Evolutionary conservation across 2,888 invertebrate genomes (phyloP), one percentile per base, ranked within the genome.

Genomic region (Zygothrica quintamaculata): DNA sequence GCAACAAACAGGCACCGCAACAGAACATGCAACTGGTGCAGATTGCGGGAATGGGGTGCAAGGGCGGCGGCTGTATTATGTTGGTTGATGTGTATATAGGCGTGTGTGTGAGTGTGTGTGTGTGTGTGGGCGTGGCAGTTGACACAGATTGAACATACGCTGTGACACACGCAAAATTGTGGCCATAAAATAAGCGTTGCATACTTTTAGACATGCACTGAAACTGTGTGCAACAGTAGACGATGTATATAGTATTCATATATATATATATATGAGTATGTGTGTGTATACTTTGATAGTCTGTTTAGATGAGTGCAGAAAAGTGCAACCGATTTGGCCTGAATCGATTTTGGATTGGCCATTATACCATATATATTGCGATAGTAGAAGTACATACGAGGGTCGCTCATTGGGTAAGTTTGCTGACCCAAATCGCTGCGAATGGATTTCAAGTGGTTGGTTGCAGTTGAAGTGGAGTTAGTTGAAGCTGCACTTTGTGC

Each of bases 281-380:
- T 22, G 18, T 26, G 26, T 52, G 43, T 34, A 36, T 18, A 12
- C 51, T 67, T 69, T 16, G 48, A 80, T 78, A 61, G 78, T 48
- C 73, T 65, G 77, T 53, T 71, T 66, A 74, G 80, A 56, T 62
- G 62, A 44, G 48, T 36, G 44, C 15, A 18, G 44, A 60, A 69
- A 73, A 77, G 73, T 74, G 74, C 73, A 76, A 72, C 26, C 77
- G 77, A 74, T 77, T 75, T 78, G 79, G 60, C 78, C 81, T 62
- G 53, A 80, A 80, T 80, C 82, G 84, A 84, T 80, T 77, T 70
- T 81, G 69, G 73, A 84, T 81, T 81, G 81, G 75, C 84, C 66
- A 84, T 84, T 79, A 75, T 64, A 60, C 12, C 34, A 34, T 18
- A 31, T 26, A 31, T 31, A 31, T 31, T 3, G 9, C 13, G 36